Evolutionary conservation across 2,797 vertebrate species (phyloP), one percentile per base, ranked within the genome.

Genomic region (Allobates femoralis): DNA sequence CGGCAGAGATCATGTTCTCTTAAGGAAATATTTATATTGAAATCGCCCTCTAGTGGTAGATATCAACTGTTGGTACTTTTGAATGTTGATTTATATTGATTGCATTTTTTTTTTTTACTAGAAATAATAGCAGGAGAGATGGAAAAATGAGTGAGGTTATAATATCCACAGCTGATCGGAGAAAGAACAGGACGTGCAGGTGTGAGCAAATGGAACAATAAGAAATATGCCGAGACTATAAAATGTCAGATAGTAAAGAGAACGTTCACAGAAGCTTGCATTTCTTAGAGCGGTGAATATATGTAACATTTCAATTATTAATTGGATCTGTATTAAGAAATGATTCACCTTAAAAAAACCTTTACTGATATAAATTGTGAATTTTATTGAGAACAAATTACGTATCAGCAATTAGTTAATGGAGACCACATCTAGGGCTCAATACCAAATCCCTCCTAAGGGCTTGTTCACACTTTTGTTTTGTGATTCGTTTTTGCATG

Each of bases 21-120:
- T 23, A 23, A 21, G 67, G 23, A 46, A 16, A 41, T 71, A 11
- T 5, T 23, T 41, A 41, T 79, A 55, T 23, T 60, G 34, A 34
- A 19, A 62, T 34, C 56, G 3, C 78, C 56, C 56, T 79, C 78
- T 79, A 79, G 34, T 79, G 78, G 56, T n/a, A n/a, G n/a, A n/a
- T n/a, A n/a, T n/a, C n/a, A n/a, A n/a, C n/a, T 41, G 23, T 60
- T 28, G 19, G 56, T 4, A 23, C 18, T 58, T 3, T 58, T 58
- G 16, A 19, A 19, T 19, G 19, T 11, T 1, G 41, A 46, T 46
- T 46, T 58, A 21, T 6, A 64, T 28, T 62, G 60, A 41, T 41
- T 46, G 60, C 30, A n/a, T 64, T 11, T 15, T 28, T 2, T 28
- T 64, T 30, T 64, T 12, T 7, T 18, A 58, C 19, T 58, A 58